Evolutionary conservation across 2,113 vertebrate species (phyloP).

Genomic region (Callocephalon fimbriatum): DNA sequence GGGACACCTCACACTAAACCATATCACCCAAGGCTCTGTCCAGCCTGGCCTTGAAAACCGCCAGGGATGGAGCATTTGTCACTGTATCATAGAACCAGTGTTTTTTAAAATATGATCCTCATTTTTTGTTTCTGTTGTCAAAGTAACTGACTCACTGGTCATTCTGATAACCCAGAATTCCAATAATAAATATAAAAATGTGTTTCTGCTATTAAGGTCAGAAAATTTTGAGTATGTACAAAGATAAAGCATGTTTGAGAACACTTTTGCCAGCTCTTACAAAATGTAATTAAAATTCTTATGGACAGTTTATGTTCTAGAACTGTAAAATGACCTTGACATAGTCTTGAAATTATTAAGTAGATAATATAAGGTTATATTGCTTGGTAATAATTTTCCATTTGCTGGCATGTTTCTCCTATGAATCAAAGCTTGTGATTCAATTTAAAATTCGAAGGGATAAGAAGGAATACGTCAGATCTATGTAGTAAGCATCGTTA

Average conservation of each 20-base stretch:
- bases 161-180: neutral
- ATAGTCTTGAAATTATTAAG: neutral
- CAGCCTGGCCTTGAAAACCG: too few relatives aligned
- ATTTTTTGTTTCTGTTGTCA: neutral
- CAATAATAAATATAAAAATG: neutral
- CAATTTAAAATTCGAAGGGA: neutral
- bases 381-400: neutral
- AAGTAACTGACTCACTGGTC: neutral
- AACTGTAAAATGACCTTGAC: neutral
- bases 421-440: neutral
- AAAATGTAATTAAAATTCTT: conserved; percentile 21
- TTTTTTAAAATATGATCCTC: neutral
- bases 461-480: neutral
- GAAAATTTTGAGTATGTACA: neutral
- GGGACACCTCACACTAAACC: too few relatives aligned
- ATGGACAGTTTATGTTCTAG: neutral
- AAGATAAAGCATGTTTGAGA: neutral
- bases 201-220: neutral
- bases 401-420: neutral
- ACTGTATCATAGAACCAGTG: neutral
- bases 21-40: too few relatives aligned
- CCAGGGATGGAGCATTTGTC: neutral
- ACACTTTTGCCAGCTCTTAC: neutral
- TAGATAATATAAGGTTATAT: neutral
- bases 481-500: neutral